A percentile compares a stretch with the other conserved stretches of the same genome.
Evolutionary conservation across 2,113 vertebrate species (phyloP).

Genomic region (Grammomys surdaster): DNA sequence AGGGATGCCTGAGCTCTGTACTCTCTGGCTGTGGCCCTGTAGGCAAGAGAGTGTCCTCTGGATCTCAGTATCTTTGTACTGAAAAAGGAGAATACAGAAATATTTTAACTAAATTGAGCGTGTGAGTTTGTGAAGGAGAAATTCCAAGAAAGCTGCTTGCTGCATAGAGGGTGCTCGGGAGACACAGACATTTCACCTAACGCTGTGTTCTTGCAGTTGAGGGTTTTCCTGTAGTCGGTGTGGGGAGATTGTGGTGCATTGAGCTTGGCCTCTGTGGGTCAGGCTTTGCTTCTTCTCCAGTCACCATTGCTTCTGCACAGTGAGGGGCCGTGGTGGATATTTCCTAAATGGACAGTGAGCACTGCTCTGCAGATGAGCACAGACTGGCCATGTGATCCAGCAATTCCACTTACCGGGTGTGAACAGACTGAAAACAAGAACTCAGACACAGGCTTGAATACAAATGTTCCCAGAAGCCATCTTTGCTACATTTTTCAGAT

Average conservation of each 20-base stretch:
- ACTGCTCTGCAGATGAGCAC: not conserved
- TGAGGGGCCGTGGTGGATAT: rapidly evolving
- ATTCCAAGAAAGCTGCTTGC: rapidly evolving
- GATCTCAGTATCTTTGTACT: not conserved
- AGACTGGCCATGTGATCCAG: rapidly evolving
- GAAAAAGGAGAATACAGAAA: not conserved
- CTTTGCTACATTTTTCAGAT: not conserved
- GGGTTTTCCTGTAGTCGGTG: rapidly evolving
- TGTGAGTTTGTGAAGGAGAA: rapidly evolving
- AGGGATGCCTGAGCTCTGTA: rapidly evolving
- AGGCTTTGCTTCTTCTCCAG: no score
- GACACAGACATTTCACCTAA: rapidly evolving
- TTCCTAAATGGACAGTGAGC: not conserved
- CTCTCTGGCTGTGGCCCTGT: not conserved
- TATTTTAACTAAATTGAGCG: not conserved
- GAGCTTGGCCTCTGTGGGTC: rapidly evolving
- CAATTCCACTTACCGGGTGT: not conserved
- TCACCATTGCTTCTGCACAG: not conserved
- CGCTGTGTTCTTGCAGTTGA: rapidly evolving
- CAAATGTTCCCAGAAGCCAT: rapidly evolving
- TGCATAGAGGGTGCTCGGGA: rapidly evolving
- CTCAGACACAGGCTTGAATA: rapidly evolving
- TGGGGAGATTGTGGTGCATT: rapidly evolving
- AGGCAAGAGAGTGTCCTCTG: not conserved
- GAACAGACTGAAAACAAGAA: not conserved